These are phyloP conservation scores for Drosophila fungiperda DNA, from an alignment of 2,888 invertebrate genomes.

Conservation along the genomic window DNA sequence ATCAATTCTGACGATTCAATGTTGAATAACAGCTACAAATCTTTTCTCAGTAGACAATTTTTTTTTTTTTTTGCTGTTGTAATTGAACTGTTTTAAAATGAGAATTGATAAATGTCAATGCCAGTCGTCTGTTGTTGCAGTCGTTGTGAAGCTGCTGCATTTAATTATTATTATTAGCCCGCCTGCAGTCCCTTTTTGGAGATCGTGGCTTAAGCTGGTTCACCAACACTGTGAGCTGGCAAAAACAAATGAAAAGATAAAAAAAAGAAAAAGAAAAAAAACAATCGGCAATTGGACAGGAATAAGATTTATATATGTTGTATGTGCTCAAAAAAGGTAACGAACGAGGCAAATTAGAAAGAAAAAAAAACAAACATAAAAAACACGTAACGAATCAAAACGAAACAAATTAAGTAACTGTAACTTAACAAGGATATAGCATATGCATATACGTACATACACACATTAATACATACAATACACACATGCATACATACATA, in stretches of 20 bases:
- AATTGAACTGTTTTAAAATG: conserved; percentile 5
- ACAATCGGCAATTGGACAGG: conserved; percentile 28
- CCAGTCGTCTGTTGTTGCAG: conserved; percentile 12
- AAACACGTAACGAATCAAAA: conserved; percentile 46
- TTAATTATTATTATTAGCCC: conserved; percentile 34
- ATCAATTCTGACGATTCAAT: neutral
- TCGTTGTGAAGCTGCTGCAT: conserved; percentile 24
- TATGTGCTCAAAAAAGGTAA: conserved; percentile 49
- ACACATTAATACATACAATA: conserved; percentile 28
- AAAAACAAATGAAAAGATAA: conserved; percentile 2
- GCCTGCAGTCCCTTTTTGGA: conserved; percentile 11
- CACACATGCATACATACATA: conserved; percentile 33
- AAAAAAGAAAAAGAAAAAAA: conserved; percentile 5
- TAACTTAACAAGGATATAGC: conserved; percentile 67
- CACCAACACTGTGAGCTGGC: neutral
- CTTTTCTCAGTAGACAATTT: neutral
- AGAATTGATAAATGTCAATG: conserved; percentile 6
- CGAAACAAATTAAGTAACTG: conserved; percentile 55
- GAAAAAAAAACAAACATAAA: conserved; percentile 15
- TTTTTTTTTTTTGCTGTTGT: conserved; percentile 3
- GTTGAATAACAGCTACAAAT: neutral
- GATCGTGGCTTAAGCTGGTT: neutral
- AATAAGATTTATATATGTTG: conserved; percentile 36
- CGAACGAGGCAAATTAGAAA: conserved; percentile 19
- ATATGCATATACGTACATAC: conserved; percentile 45